Evolutionary conservation across 2,113 vertebrate species (phyloP), one percentile per base, ranked within the genome.

Genomic region (Castor canadensis): DNA sequence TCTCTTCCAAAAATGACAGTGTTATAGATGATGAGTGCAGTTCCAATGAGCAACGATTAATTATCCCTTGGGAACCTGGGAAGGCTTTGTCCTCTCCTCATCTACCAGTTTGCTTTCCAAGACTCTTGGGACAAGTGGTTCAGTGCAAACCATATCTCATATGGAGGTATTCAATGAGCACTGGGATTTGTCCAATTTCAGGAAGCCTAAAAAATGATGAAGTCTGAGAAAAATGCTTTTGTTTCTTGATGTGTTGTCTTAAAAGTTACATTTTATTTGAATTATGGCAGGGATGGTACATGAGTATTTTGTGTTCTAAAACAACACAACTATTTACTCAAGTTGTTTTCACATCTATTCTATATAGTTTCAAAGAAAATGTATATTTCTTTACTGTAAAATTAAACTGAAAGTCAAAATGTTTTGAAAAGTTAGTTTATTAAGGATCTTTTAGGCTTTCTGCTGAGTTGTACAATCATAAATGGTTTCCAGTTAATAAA

Each of bases 1-100:
- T 89, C 82, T 64, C 19, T 22, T 85, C 62, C 43, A 87, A 52
- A 71, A 67, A 73, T 69, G 66, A 87, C n/a, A 19, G 73, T 60
- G 77, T 19, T 24, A 19, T 1, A 0, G n/a, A n/a, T n/a, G 45
- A 67, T 0, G 7, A 79, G 19, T 1, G 1, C 11, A 35, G 9
- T 89, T 93, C 32, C 71, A 40, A 52, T 35, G 28, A 95, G n/a
- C 35, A 32, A 35, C 92, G 91, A 96, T 76, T 91, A 76, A 91
- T 64, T 66, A 69, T 86, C 43, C 52, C 38, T 5, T 8, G 11
- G 30, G 40, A 30, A 64, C 35, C 52, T 43, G 43, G 47, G 49
- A n/a, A 73, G 45, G 8, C 24, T 17, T 87, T n/a, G n/a, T n/a
- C n/a, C n/a, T 76, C 67, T 82, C 30, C 73, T 32, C 38, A 79